Evolutionary conservation across 2,888 invertebrate genomes (phyloP).

Genomic region (Ennomos fuscantarius): DNA sequence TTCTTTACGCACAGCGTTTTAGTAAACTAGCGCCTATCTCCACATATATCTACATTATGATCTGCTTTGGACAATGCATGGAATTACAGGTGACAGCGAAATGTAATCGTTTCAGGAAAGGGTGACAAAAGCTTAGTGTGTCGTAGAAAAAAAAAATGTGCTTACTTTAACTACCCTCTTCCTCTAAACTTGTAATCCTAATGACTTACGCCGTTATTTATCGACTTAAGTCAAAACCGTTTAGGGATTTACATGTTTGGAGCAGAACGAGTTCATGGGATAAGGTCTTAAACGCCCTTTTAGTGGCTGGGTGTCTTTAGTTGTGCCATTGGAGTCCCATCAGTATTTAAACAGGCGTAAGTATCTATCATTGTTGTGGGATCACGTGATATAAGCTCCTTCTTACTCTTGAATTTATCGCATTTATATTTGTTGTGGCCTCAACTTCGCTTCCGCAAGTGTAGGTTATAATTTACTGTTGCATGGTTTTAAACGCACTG

Average conservation of each 20-base stretch:
- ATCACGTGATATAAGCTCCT: conserved; percentile 66
- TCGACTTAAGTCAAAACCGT: conserved; percentile 4
- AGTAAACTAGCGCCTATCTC: conserved; percentile 30
- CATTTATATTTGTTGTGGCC: conserved; percentile 61
- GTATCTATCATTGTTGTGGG: conserved; percentile 79
- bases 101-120: conserved; percentile 40
- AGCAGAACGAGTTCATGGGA: conserved; percentile 57
- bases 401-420: conserved; percentile 67
- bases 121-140: conserved; percentile 73
- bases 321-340: conserved; percentile 58
- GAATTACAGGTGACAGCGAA: conserved; percentile 74
- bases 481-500: conserved; percentile 16
- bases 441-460: conserved; percentile 53
- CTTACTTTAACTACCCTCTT: conserved; percentile 50
- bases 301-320: conserved; percentile 59
- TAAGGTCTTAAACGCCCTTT: conserved; percentile 56
- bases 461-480: not conserved
- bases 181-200: conserved; percentile 22
- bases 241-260: conserved; percentile 5
- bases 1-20: conserved; percentile 27
- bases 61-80: conserved; percentile 74
- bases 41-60: conserved; percentile 48
- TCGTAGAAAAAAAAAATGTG: conserved; percentile 76
- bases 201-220: conserved; percentile 4
- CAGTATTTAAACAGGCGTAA: conserved; percentile 66